A percentile compares a stretch with the other conserved stretches of the same genome.
phyloP scores from a whole-genome alignment of 2,113 vertebrate genomes.

The Thinocorus orbignyianus region DNA sequence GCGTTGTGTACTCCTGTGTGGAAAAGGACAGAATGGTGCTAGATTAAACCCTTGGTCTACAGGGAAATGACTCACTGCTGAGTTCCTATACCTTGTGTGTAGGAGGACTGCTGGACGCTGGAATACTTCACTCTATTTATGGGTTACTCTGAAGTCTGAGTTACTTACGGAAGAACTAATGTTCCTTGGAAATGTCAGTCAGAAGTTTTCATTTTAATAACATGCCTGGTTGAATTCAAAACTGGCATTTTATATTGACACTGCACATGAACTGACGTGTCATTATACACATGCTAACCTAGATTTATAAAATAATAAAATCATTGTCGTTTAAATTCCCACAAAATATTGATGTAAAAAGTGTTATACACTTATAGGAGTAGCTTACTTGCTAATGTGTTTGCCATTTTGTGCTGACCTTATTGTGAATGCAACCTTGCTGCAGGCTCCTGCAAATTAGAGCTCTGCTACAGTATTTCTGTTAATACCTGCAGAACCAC shows the following conservation, averaged over 20 bases:
- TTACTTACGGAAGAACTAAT: background rate
- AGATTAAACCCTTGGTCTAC: background rate
- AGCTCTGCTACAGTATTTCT: constrained; percentile 24
- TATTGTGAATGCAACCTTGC: constrained; percentile 65
- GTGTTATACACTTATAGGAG: background rate
- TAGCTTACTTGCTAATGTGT: constrained; percentile 32
- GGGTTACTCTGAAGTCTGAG: background rate
- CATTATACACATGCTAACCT: constrained; percentile 48
- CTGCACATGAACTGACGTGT: background rate
- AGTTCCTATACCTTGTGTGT: background rate
- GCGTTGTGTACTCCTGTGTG: background rate
- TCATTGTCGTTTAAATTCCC: constrained; percentile 21
- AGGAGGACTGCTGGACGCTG: background rate
- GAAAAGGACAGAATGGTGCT: background rate
- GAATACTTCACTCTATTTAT: background rate
- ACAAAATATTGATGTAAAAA: constrained; percentile 34
- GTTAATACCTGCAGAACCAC: constrained; percentile 40
- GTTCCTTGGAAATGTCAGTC: constrained; percentile 45
- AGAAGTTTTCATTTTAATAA: constrained; percentile 66
- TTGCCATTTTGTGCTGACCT: constrained; percentile 61
- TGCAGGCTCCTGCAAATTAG: constrained; percentile 65
- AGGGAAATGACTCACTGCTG: background rate
- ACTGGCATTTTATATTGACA: constrained; percentile 30
- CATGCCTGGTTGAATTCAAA: constrained; percentile 49
- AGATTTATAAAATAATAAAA: constrained; percentile 60